These are phyloP conservation scores for Girardinus metallicus DNA, from an alignment of 2,797 vertebrate genomes.

Conservation along the genomic window DNA sequence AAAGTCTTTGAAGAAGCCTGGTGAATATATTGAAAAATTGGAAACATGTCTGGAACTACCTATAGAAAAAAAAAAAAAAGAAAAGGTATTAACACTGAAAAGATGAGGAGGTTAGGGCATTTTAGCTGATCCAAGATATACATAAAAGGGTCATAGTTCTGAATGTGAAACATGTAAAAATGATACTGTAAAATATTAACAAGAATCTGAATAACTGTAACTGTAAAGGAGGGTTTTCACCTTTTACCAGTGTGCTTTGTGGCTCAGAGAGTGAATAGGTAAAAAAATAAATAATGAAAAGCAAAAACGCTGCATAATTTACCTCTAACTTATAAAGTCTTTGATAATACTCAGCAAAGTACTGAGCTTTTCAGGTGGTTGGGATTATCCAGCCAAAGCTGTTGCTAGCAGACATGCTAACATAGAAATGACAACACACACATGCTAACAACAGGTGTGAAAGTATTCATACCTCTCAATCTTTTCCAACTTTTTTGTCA, in stretches of 20 bases:
- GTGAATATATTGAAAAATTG: background rate
- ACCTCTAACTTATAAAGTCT: background rate
- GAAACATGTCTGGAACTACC: background rate
- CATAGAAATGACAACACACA: background rate
- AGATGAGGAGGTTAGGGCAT: background rate
- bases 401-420: background rate
- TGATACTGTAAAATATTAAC: conserved; percentile 11
- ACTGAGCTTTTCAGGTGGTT: background rate
- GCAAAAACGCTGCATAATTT: background rate
- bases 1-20: background rate
- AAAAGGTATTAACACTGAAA: background rate
- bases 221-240: background rate
- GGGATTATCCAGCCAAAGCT: conserved; percentile 12
- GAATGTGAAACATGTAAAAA: conserved; percentile 3
- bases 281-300: background rate
- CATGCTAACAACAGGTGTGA: no score
- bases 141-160: conserved; percentile 1
- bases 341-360: conserved; percentile 6
- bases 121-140: conserved; percentile 19
- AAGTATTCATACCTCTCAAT: no score
- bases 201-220: conserved; percentile 15
- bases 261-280: background rate
- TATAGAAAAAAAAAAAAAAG: background rate
- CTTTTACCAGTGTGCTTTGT: conserved; percentile 2
- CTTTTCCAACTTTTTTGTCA: no score